These are phyloP conservation scores for Schlechtendalia chinensis DNA, from an alignment of 1,140 invertebrate species.

Conservation along the genomic window DNA sequence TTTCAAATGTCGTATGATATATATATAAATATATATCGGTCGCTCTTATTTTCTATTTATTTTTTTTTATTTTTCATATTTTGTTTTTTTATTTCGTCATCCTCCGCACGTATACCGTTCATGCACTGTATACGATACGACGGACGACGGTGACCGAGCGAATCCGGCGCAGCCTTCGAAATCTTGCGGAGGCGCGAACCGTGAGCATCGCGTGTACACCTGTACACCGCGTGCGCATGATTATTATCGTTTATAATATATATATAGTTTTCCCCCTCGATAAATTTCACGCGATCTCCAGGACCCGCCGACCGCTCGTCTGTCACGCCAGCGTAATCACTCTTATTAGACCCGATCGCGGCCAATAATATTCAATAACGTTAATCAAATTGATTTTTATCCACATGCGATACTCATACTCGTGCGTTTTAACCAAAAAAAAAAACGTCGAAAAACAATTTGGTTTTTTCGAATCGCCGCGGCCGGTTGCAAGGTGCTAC, in stretches of 20 bases:
- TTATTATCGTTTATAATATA: background rate
- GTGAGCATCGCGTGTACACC: constrained; percentile 31
- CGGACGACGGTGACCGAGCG: too few species aligned
- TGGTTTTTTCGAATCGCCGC: background rate
- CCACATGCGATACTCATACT: constrained; percentile 30
- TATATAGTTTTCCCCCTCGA: background rate
- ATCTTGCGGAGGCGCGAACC: background rate
- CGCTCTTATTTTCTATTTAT: background rate
- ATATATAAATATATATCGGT: constrained; percentile 1
- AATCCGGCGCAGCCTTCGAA: too few species aligned
- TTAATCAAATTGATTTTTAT: constrained; percentile 39
- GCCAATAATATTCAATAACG: constrained; percentile 32
- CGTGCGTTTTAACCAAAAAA: constrained; percentile 7
- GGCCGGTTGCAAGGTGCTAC: constrained; percentile 26
- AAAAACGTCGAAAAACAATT: constrained; percentile 4
- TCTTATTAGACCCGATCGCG: constrained; percentile 14
- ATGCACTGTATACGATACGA: too few species aligned
- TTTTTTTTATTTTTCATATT: background rate
- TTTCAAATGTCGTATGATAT: constrained; percentile 29
- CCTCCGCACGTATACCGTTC: too few species aligned
- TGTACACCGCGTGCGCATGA: background rate
- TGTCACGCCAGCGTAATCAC: constrained; percentile 27
- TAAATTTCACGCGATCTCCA: constrained; percentile 24
- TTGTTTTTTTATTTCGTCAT: background rate
- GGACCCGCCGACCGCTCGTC: constrained; percentile 11